These are phyloP conservation scores for Rhea pennata DNA, from an alignment of 2,113 vertebrate species.

Conservation along the genomic window DNA sequence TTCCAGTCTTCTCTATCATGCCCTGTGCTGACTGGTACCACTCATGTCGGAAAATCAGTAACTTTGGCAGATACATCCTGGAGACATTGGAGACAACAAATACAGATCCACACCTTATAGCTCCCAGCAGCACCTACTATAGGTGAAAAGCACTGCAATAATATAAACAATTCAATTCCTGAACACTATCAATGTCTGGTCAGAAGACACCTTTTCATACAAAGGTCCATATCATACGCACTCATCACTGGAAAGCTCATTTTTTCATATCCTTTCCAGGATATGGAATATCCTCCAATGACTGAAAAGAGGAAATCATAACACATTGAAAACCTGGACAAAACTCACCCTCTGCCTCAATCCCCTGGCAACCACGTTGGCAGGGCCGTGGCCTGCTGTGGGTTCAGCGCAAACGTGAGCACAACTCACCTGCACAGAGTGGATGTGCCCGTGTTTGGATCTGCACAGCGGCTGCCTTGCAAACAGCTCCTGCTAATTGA, in stretches of 20 bases:
- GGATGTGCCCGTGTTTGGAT: accelerated
- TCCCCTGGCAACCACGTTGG: accelerated
- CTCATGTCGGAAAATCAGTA: not conserved
- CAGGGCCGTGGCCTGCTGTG: accelerated
- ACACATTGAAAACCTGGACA: not conserved
- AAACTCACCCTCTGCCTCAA: not conserved
- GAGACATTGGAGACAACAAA: not conserved
- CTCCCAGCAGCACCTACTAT: accelerated
- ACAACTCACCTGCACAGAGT: not conserved
- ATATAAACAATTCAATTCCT: not conserved
- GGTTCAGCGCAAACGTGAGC: not conserved
- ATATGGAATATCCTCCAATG: too few species aligned
- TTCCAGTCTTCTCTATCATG: not conserved
- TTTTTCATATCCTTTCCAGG: not conserved
- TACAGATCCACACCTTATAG: not conserved
- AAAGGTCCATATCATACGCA: accelerated
- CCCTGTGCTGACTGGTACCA: not conserved
- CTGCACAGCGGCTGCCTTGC: accelerated
- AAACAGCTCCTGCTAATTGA: not conserved
- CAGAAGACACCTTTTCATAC: not conserved
- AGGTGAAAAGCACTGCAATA: not conserved
- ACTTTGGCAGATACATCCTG: not conserved
- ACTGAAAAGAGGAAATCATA: not conserved
- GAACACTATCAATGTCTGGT: not conserved
- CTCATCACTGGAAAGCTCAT: not conserved